phyloP scores from a whole-genome alignment of 2,113 vertebrate genomes.

The Pelecanus crispus region DNA sequence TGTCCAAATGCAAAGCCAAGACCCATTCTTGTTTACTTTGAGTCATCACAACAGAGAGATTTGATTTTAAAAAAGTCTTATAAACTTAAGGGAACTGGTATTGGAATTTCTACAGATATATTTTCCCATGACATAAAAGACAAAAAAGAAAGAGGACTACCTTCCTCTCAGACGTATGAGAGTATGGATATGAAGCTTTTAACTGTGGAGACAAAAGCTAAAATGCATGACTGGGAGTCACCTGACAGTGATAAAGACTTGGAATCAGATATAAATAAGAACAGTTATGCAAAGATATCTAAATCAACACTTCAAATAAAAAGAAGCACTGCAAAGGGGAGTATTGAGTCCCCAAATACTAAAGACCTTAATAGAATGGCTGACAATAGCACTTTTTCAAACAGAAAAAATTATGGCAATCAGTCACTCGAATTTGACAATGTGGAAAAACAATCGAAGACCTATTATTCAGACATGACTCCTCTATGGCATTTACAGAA shows the following conservation, averaged over 20 bases:
- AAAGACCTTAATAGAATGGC: slow-evolving; percentile 68
- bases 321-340: slow-evolving; percentile 72
- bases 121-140: slow-evolving; percentile 87
- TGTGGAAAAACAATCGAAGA: slow-evolving; percentile 79
- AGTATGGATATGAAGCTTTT: slow-evolving; percentile 94
- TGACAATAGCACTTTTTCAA: slow-evolving; percentile 74
- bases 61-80: slow-evolving; percentile 97
- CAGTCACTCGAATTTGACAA: slow-evolving; percentile 69
- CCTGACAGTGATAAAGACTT: slow-evolving; percentile 90
- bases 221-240: slow-evolving; percentile 87
- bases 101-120: slow-evolving; percentile 92
- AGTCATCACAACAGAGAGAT: slow-evolving; percentile 90
- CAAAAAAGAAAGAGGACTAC: slow-evolving; percentile 85
- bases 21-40: slow-evolving; percentile 94
- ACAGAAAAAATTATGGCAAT: slow-evolving; percentile 75
- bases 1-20: slow-evolving; percentile 95
- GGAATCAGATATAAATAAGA: slow-evolving; percentile 85
- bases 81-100: slow-evolving; percentile 95
- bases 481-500: slow-evolving; percentile 93
- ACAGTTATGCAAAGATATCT: slow-evolving; percentile 86
- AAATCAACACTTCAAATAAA: slow-evolving; percentile 83
- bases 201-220: slow-evolving; percentile 77
- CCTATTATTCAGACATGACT: slow-evolving; percentile 80
- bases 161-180: slow-evolving; percentile 95
- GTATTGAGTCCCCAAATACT: slow-evolving; percentile 60